Conservation (phyloP, 2,113 vertebrate species). For the Xiphias gladius region DNA sequence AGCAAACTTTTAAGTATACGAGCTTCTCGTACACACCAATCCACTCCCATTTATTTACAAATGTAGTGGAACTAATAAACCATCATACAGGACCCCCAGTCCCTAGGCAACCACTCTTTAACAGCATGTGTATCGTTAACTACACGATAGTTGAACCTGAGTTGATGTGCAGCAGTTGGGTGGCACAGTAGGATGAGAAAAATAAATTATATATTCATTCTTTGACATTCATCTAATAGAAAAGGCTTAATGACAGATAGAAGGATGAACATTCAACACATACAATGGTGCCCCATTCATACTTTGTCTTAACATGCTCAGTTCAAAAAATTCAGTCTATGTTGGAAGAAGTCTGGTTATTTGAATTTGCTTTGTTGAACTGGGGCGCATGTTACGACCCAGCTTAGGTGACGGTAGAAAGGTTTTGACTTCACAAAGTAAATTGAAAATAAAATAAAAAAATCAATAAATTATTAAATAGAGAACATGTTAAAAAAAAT, state of each 20-base stretch:
- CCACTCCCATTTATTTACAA: slow-evolving; percentile 22
- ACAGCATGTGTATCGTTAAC: slow-evolving; percentile 3
- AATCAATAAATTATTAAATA: slow-evolving; percentile 14
- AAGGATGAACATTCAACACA: slow-evolving; percentile 67
- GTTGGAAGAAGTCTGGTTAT: neutral
- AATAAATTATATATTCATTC: slow-evolving; percentile 33
- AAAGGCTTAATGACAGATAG: slow-evolving; percentile 60
- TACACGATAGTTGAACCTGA: slow-evolving; percentile 67
- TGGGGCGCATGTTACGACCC: neutral
- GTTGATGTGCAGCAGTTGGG: slow-evolving; percentile 70
- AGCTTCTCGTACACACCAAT: slow-evolving; percentile 6
- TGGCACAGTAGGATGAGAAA: slow-evolving; percentile 65
- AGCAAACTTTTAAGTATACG: slow-evolving; percentile 31
- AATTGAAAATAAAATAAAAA: neutral
- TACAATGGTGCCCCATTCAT: slow-evolving; percentile 6
- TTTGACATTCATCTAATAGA: slow-evolving; percentile 79
- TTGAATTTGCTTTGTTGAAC: neutral
- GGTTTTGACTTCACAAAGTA: slow-evolving; percentile 2
- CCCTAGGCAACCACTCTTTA: slow-evolving; percentile 28
- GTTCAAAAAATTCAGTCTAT: slow-evolving; percentile 17
- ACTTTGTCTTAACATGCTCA: slow-evolving; percentile 1
- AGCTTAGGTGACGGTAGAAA: neutral
- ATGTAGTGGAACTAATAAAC: slow-evolving; percentile 17
- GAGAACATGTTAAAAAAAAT: neutral
- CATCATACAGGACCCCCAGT: neutral